phyloP scores from a whole-genome alignment of 2,888 invertebrate genomes.

The Dynastes maya region DNA sequence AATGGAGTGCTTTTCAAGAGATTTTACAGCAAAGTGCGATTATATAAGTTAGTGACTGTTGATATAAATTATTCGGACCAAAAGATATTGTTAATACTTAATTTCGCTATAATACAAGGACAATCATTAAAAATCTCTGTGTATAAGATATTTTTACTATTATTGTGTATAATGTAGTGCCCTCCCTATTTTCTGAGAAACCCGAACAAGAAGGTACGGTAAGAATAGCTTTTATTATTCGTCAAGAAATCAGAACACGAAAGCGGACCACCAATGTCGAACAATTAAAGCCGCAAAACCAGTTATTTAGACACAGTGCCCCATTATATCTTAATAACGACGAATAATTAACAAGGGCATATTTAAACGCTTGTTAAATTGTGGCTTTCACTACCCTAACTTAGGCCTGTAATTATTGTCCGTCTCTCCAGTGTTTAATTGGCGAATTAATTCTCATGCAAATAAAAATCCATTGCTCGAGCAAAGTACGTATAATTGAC shows the following conservation, averaged over 20 bases:
- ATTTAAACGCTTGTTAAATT: conserved; percentile 18
- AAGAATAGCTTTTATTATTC: too few relatives aligned
- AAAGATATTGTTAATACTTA: too few relatives aligned
- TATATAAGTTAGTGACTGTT: neutral
- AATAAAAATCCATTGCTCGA: conserved; percentile 13
- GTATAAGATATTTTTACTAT: neutral
- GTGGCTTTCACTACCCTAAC: neutral
- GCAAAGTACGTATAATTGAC: conserved; percentile 23
- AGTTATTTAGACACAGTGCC: conserved; percentile 18
- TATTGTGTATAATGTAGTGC: neutral
- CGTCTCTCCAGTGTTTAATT: conserved; percentile 8
- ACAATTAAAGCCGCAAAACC: conserved; percentile 16
- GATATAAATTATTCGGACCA: neutral
- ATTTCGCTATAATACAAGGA: too few relatives aligned
- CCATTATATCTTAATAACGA: conserved; percentile 17
- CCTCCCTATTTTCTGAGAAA: neutral
- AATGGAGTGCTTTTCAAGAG: conserved; percentile 6
- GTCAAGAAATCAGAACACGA: neutral
- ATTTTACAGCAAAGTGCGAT: neutral
- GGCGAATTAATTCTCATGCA: conserved; percentile 7
- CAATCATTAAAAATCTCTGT: neutral
- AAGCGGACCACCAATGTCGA: conserved; percentile 28
- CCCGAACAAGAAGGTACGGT: too few relatives aligned
- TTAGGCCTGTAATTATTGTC: conserved; percentile 2
- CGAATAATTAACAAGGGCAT: conserved; percentile 23